Conservation (phyloP, 2,113 vertebrate genomes). For the Hystrix cristata region DNA sequence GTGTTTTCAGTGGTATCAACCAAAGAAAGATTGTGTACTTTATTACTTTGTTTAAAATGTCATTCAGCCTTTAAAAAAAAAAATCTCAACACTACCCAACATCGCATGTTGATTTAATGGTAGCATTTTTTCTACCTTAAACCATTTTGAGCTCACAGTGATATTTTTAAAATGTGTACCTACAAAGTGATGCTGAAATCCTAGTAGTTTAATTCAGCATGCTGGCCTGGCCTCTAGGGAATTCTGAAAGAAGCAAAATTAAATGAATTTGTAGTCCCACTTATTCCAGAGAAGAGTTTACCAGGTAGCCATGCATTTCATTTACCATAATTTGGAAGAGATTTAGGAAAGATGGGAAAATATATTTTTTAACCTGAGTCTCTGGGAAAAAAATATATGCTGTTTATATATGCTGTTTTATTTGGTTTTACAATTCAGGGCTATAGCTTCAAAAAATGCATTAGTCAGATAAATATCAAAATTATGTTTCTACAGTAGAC, state of each 20-base stretch:
- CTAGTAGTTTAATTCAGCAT: slow-evolving; percentile 34
- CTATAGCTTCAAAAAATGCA: neutral
- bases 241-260: slow-evolving; percentile 36
- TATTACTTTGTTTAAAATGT: slow-evolving; percentile 73
- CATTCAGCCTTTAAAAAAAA: slow-evolving; percentile 41
- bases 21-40: slow-evolving; percentile 58
- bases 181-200: neutral
- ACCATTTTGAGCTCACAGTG: slow-evolving; percentile 4
- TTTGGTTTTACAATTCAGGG: neutral
- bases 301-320: slow-evolving; percentile 44
- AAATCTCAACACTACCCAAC: neutral
- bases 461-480: neutral
- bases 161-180: neutral
- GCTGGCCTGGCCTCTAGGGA: neutral
- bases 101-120: slow-evolving; percentile 26
- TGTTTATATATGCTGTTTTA: neutral
- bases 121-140: slow-evolving; percentile 64
- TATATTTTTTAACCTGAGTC: neutral
- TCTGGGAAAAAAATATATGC: neutral
- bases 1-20: neutral
- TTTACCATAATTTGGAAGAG: slow-evolving; percentile 24
- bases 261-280: slow-evolving; percentile 34
- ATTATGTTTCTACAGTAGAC: neutral
- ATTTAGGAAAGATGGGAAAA: slow-evolving; percentile 15
- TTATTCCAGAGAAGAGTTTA: slow-evolving; percentile 48